These are phyloP conservation scores for Paramormyrops kingsleyae DNA, from an alignment of 2,113 vertebrate genomes.

Conservation along the genomic window DNA sequence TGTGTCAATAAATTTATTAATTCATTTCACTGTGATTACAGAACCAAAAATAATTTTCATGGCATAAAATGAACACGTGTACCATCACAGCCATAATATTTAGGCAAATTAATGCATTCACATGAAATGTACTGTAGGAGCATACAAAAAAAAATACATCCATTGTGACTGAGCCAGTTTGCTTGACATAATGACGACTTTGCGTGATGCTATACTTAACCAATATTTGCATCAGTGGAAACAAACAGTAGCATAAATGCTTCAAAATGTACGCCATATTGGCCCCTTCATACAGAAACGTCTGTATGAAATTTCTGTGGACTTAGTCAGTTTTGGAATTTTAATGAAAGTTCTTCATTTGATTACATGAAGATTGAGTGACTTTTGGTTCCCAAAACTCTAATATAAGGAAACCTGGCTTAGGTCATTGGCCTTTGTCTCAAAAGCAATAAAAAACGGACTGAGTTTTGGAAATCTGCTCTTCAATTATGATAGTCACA, in stretches of 20 bases:
- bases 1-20: not conserved
- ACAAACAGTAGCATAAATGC: not conserved
- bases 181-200: not conserved
- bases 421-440: not conserved
- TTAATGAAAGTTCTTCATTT: not conserved
- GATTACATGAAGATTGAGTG: not conserved
- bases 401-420: not conserved
- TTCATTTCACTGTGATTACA: not conserved
- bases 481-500: not conserved
- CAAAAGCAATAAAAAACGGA: not conserved
- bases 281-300: not conserved
- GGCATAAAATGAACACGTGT: not conserved
- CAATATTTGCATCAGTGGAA: not conserved
- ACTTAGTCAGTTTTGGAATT: too few species aligned
- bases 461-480: not conserved
- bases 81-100: not conserved
- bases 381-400: not conserved
- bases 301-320: not conserved
- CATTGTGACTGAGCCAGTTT: not conserved
- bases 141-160: not conserved
- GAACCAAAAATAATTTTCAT: not conserved
- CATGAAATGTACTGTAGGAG: not conserved
- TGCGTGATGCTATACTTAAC: not conserved
- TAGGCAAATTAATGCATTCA: not conserved
- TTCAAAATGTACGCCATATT: not conserved